Conservation (phyloP, 2,797 vertebrate species). For the Triplophysa bombifrons region DNA sequence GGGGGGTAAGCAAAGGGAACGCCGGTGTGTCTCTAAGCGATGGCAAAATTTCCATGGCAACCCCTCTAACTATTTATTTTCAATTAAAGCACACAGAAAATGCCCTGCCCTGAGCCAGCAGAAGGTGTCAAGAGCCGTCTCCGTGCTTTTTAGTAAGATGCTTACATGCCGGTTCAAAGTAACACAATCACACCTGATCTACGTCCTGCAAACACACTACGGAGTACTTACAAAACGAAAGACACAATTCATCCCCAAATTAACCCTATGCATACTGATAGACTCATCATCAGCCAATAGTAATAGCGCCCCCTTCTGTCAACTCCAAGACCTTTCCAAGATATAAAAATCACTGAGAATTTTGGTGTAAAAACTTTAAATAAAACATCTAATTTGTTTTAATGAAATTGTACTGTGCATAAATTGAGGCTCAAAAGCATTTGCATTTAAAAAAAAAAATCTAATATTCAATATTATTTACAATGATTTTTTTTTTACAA, state of each 20-base stretch:
- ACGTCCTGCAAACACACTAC: slow-evolving; percentile 17
- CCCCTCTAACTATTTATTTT: slow-evolving; percentile 94
- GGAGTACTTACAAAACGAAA: background rate
- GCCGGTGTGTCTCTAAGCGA: slow-evolving; percentile 81
- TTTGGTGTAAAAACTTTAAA: background rate
- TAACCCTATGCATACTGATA: background rate
- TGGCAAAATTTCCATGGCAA: slow-evolving; percentile 91
- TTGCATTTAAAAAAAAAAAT: too few species aligned
- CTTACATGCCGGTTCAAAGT: slow-evolving; percentile 33
- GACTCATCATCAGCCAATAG: background rate
- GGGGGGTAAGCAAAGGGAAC: slow-evolving; percentile 22
- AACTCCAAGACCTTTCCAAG: background rate
- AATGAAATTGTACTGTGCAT: too few species aligned
- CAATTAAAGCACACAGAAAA: slow-evolving; percentile 93
- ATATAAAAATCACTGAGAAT: too few species aligned
- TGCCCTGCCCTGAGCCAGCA: slow-evolving; percentile 84
- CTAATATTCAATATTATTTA: too few species aligned
- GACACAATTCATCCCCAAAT: background rate
- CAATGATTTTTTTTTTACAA: too few species aligned
- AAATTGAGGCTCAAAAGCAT: too few species aligned
- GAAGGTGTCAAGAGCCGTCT: slow-evolving; percentile 89
- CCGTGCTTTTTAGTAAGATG: slow-evolving; percentile 76
- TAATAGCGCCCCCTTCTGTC: slow-evolving; percentile 35
- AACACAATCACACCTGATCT: slow-evolving; percentile 24
- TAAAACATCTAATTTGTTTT: background rate